A percentile compares a stretch with the other conserved stretches of the same genome.
These are phyloP conservation scores for Pseudobourletiella spinata DNA, from an alignment of 1,140 invertebrate genomes.

Conservation along the genomic window DNA sequence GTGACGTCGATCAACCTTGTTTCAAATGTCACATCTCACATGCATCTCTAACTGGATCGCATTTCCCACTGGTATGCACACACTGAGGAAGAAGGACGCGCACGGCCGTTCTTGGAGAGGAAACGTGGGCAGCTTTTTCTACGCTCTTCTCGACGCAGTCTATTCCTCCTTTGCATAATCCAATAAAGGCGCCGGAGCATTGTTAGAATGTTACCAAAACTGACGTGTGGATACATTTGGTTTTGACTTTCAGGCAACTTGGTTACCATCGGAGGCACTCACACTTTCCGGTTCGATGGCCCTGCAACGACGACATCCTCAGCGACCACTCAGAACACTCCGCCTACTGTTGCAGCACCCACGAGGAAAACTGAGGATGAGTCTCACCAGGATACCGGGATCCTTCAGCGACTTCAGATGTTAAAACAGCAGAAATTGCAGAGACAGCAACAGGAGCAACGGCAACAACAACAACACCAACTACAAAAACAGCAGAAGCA, in stretches of 20 bases:
- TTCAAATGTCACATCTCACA: no score
- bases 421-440: not conserved
- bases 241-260: conserved; percentile 26
- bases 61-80: no score
- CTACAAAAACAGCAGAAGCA: not conserved
- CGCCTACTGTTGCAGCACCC: not conserved
- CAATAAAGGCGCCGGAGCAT: no score
- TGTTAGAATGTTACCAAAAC: no score
- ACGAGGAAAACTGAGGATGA: not conserved
- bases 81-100: no score
- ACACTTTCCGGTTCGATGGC: conserved; percentile 25
- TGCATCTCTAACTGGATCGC: no score
- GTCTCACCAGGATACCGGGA: not conserved
- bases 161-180: no score
- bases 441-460: not conserved
- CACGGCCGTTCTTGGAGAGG: no score
- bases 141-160: no score
- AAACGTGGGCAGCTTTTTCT: no score
- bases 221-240: no score
- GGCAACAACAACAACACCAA: not conserved
- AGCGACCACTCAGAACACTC: not conserved
- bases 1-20: no score
- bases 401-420: conserved; percentile 3
- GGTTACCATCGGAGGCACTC: conserved; percentile 29
- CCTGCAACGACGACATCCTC: conserved; percentile 4